A percentile compares a stretch with the other conserved stretches of the same genome.
Evolutionary conservation across 2,113 vertebrate genomes (phyloP).

Genomic region (Cacatua alba): DNA sequence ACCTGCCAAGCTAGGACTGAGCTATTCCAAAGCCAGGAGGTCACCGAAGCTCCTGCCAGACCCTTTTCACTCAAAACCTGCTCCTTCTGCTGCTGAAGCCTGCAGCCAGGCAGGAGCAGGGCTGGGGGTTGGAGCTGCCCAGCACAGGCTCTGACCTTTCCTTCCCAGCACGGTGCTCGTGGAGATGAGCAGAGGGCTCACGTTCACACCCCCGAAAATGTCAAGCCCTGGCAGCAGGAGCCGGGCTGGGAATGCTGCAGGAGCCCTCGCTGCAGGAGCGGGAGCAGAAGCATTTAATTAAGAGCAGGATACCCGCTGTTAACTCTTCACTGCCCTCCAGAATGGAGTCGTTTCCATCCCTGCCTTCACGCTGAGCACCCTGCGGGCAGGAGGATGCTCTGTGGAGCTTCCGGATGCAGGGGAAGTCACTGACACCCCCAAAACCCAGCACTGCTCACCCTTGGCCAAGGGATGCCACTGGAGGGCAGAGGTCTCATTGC

Average conservation of each 20-base stretch:
- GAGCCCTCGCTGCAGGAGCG: not conserved
- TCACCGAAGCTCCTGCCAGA: not conserved
- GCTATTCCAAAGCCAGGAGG: not conserved
- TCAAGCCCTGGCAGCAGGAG: not conserved
- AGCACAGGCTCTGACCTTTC: not conserved
- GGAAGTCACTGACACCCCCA: not conserved
- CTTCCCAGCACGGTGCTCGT: not conserved
- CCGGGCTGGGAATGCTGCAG: not conserved
- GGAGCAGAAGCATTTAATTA: conserved; percentile 3
- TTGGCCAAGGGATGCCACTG: not conserved
- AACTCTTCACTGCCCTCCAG: not conserved
- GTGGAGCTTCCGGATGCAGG: not conserved
- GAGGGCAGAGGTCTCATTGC: not conserved
- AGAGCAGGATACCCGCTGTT: not conserved
- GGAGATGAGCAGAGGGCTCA: not conserved
- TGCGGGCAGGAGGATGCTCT: not conserved
- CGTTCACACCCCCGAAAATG: not conserved
- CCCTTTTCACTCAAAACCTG: not conserved
- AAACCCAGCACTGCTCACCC: not conserved
- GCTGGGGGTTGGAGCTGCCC: not conserved
- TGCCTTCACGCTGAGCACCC: not conserved
- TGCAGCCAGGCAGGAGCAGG: not conserved
- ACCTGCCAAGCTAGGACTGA: not conserved
- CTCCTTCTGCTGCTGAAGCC: not conserved
- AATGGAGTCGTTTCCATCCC: not conserved